Percentiles rank a stretch among this genome's conserved stretches.
These are phyloP conservation scores for Ptychochromis oligacanthus DNA, from an alignment of 2,113 vertebrate genomes.

Conservation along the genomic window DNA sequence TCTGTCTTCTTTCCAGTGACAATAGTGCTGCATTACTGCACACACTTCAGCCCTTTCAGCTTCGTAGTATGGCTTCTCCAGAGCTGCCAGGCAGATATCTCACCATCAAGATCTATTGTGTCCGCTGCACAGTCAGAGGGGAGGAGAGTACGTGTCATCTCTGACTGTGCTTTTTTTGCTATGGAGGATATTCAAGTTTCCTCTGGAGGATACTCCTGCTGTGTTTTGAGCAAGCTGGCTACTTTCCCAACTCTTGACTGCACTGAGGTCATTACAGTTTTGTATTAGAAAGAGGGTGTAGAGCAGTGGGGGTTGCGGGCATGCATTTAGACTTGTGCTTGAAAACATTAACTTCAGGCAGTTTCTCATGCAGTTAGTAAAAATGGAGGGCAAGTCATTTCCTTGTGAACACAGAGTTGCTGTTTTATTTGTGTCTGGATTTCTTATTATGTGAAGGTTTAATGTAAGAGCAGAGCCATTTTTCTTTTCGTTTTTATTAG, in stretches of 20 bases:
- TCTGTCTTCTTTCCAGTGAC: neutral
- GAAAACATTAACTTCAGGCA: slow-evolving; percentile 36
- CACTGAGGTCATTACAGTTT: slow-evolving; percentile 65
- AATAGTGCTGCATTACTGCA: slow-evolving; percentile 14
- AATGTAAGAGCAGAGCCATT: neutral
- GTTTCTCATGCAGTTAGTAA: slow-evolving; percentile 17
- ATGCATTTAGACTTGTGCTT: slow-evolving; percentile 10
- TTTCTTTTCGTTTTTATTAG: neutral
- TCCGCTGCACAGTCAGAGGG: slow-evolving; percentile 6
- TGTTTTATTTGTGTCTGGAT: slow-evolving; percentile 16
- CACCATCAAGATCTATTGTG: slow-evolving; percentile 60
- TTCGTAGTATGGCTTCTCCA: slow-evolving; percentile 18
- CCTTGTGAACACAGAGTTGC: neutral
- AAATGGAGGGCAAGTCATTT: slow-evolving; percentile 2
- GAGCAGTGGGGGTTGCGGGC: slow-evolving; percentile 5
- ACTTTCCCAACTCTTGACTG: slow-evolving; percentile 50
- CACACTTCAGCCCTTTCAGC: slow-evolving; percentile 41
- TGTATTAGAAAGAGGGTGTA: slow-evolving; percentile 34
- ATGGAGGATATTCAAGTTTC: slow-evolving; percentile 47
- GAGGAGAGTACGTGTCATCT: slow-evolving; percentile 45
- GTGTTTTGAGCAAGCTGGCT: slow-evolving; percentile 66
- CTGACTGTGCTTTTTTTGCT: slow-evolving; percentile 41
- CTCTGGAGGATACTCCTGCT: slow-evolving; percentile 52
- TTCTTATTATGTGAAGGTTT: neutral
- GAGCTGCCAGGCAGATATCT: slow-evolving; percentile 61